These are phyloP conservation scores for Magallana gigas DNA, from an alignment of 1,140 invertebrate species.

Conservation along the genomic window DNA sequence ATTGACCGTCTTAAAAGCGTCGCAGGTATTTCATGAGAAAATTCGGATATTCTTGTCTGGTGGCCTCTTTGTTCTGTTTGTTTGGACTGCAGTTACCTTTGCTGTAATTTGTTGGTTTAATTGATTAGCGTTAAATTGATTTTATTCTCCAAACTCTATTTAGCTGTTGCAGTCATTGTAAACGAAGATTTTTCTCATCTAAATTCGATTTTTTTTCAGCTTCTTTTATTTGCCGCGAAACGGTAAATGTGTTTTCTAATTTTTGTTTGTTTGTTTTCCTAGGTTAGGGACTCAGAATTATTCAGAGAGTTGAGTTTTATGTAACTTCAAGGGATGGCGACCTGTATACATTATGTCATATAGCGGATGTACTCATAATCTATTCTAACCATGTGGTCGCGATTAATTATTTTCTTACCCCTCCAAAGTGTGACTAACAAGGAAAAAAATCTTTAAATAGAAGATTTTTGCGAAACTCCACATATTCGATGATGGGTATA, in stretches of 20 bases:
- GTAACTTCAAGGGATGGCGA: too few relatives aligned
- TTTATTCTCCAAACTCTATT: conserved; percentile 23
- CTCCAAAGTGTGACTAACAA: too few relatives aligned
- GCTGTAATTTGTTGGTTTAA: neutral
- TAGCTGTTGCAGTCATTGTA: neutral
- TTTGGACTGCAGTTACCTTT: conserved; percentile 13
- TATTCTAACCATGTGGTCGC: too few relatives aligned
- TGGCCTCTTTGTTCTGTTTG: neutral
- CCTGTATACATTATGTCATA: too few relatives aligned
- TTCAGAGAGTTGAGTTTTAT: too few relatives aligned
- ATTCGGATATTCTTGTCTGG: conserved; percentile 27
- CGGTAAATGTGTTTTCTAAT: neutral
- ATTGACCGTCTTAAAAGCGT: conserved; percentile 30
- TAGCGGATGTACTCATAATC: too few relatives aligned
- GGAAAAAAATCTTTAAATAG: too few relatives aligned
- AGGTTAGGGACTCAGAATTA: too few relatives aligned
- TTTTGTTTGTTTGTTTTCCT: neutral
- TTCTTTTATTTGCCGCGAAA: neutral
- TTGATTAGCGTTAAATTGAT: conserved; percentile 32
- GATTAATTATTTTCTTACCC: too few relatives aligned
- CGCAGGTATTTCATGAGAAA: conserved; percentile 29
- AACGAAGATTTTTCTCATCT: neutral
- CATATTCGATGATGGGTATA: too few relatives aligned
- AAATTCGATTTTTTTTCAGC: conserved; percentile 7
- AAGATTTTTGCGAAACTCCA: too few relatives aligned